A percentile compares a stretch with the other conserved stretches of the same genome.
Conservation (phyloP, 2,113 vertebrate genomes). For the Sterna hirundo region DNA sequence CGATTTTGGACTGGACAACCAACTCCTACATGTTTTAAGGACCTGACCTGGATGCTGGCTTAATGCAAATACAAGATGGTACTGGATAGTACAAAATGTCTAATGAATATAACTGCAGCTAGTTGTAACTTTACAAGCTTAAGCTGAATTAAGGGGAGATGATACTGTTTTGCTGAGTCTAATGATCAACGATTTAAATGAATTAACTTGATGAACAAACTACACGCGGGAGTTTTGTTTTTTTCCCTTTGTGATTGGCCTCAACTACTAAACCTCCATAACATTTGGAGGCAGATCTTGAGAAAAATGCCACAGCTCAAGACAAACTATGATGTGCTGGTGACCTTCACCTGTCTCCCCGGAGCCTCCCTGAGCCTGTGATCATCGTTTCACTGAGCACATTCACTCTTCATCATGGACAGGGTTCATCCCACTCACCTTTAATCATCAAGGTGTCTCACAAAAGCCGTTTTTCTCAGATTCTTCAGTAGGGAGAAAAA, state of each 20-base stretch:
- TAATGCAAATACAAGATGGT: not conserved
- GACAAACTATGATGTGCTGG: not conserved
- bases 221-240: not conserved
- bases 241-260: not conserved
- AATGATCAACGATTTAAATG: not conserved
- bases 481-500: not conserved
- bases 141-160: not conserved
- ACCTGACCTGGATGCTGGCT: not conserved
- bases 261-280: not conserved
- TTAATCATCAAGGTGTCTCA: not conserved
- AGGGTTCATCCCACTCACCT: not conserved
- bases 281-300: not conserved
- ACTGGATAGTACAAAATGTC: fast-evolving
- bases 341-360: not conserved
- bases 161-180: not conserved
- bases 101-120: not conserved
- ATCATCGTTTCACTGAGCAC: not conserved
- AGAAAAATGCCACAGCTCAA: not conserved
- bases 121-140: not conserved
- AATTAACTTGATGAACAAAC: not conserved
- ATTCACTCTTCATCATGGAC: not conserved
- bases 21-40: not conserved
- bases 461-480: not conserved
- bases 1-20: not conserved
- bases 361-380: not conserved